Conservation (phyloP, 2,888 invertebrate species). For the Chaitophorus viminalis region DNA sequence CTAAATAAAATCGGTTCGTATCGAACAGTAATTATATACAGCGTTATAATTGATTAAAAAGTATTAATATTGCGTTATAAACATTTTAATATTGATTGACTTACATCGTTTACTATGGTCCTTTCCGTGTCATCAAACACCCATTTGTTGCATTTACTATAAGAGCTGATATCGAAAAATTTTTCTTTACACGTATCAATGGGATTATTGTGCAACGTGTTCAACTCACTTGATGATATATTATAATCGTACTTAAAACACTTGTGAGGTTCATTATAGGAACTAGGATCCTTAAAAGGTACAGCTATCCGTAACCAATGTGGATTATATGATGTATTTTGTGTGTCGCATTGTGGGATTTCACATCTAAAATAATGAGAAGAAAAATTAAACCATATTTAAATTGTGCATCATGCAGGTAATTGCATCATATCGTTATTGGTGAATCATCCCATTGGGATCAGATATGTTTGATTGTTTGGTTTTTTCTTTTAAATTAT, state of each 20-base stretch:
- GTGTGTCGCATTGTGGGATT: constrained; percentile 64
- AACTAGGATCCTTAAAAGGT: constrained; percentile 58
- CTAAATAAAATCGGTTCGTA: constrained; percentile 67
- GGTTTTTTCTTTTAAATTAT: too few species aligned
- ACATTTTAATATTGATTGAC: too few species aligned
- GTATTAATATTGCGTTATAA: too few species aligned
- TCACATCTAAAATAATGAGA: constrained; percentile 62
- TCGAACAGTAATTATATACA: not conserved
- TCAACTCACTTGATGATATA: not conserved
- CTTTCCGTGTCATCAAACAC: constrained; percentile 70
- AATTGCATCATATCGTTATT: too few species aligned
- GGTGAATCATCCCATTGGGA: too few species aligned
- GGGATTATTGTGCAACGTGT: not conserved
- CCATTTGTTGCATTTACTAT: constrained; percentile 65
- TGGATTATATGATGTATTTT: constrained; percentile 51
- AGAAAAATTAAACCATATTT: not conserved
- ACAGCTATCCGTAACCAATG: constrained; percentile 63
- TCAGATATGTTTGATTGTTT: too few species aligned
- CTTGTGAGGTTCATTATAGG: not conserved
- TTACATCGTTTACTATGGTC: constrained; percentile 76
- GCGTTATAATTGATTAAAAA: too few species aligned
- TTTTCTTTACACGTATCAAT: not conserved
- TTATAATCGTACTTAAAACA: constrained; percentile 20
- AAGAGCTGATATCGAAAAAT: constrained; percentile 22
- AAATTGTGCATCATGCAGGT: too few species aligned